A percentile compares a stretch with the other conserved stretches of the same genome.
Conservation (phyloP, 2,888 invertebrate genomes). For the Agrotis exclamationis region DNA sequence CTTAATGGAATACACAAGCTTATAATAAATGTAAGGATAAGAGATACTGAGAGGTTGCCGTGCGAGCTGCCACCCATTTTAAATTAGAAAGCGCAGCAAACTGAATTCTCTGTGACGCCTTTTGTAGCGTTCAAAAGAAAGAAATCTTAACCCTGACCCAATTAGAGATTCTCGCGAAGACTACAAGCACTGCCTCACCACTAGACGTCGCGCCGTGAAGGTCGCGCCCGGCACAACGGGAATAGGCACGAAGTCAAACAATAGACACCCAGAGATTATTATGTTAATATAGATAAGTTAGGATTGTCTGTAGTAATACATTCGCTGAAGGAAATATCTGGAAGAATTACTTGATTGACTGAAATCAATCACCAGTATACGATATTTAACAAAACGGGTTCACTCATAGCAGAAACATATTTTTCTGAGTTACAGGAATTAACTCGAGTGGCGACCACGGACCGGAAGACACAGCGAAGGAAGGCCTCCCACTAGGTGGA, state of each 20-base stretch:
- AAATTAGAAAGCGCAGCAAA: not conserved
- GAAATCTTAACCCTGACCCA: constrained; percentile 53
- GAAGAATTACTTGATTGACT: not conserved
- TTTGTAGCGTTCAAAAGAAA: not conserved
- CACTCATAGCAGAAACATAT: not conserved
- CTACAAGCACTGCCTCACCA: constrained; percentile 39
- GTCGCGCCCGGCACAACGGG: constrained; percentile 21
- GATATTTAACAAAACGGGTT: not conserved
- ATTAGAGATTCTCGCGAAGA: constrained; percentile 39
- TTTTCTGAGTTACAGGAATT: not conserved
- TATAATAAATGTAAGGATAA: no score
- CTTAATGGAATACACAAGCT: no score
- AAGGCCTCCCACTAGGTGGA: no score
- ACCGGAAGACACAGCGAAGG: no score
- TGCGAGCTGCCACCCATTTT: no score
- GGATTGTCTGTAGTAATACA: not conserved
- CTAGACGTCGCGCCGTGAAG: constrained; percentile 57
- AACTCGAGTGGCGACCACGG: no score
- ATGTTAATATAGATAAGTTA: constrained; percentile 6
- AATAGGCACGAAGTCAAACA: constrained; percentile 42
- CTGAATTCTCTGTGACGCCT: not conserved
- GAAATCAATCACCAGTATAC: not conserved
- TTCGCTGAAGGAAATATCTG: not conserved
- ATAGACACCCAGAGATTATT: constrained; percentile 14
- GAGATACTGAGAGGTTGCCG: no score